Evolutionary conservation across 2,888 invertebrate genomes (phyloP).

Genomic region (Lapara coniferarum): DNA sequence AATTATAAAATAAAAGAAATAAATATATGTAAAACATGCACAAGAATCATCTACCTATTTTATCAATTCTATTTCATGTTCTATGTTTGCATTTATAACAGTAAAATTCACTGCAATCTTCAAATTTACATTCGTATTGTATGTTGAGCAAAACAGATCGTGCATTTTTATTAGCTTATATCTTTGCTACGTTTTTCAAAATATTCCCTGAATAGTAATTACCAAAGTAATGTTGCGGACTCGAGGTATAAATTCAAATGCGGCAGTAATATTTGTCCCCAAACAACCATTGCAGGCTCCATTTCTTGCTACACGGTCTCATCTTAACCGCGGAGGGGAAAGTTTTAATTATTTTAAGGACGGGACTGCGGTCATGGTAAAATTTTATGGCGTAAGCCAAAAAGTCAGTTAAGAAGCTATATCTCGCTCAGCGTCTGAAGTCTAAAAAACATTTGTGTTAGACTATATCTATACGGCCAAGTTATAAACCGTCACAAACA

Average conservation of each 20-base stretch:
- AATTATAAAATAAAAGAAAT: too few species aligned
- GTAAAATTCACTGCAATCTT: neutral
- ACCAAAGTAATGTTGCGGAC: neutral
- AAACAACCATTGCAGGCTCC: slow-evolving; percentile 3
- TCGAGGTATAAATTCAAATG: slow-evolving; percentile 7
- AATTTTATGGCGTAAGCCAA: too few species aligned
- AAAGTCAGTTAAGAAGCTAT: too few species aligned
- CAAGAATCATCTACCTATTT: neutral
- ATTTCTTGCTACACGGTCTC: slow-evolving; percentile 6
- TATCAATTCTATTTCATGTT: neutral
- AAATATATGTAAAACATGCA: too few species aligned
- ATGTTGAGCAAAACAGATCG: neutral
- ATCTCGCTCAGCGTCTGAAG: too few species aligned
- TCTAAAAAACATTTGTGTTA: too few species aligned
- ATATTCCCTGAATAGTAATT: slow-evolving; percentile 9
- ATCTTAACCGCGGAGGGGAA: neutral
- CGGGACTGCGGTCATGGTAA: neutral
- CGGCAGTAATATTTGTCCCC: slow-evolving; percentile 11
- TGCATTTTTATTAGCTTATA: neutral
- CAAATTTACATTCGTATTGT: too few species aligned
- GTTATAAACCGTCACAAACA: too few species aligned
- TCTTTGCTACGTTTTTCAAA: neutral
- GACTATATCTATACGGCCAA: too few species aligned
- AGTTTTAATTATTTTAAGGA: slow-evolving; percentile 17
- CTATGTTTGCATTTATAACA: neutral